Conservation (phyloP, 2,797 vertebrate species). For the Sebastes elongatus region DNA sequence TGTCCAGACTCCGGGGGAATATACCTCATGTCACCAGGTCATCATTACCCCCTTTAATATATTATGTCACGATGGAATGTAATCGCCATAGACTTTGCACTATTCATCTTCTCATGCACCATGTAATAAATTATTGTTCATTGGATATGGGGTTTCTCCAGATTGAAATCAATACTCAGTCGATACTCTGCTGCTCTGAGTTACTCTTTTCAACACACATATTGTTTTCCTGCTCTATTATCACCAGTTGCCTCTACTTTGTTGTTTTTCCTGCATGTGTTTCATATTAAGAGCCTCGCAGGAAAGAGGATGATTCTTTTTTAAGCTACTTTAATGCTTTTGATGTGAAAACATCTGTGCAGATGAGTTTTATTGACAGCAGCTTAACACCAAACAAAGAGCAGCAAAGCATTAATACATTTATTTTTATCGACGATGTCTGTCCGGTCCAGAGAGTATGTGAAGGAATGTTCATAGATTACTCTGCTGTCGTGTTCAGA, state of each 20-base stretch:
- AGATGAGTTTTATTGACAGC: too few species aligned
- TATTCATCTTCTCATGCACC: too few species aligned
- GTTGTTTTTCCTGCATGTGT: not conserved
- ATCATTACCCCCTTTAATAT: too few species aligned
- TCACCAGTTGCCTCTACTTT: not conserved
- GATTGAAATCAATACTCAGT: not conserved
- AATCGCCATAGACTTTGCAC: too few species aligned
- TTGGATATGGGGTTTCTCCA: too few species aligned
- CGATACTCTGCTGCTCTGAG: not conserved
- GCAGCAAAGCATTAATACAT: not conserved
- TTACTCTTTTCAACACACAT: not conserved
- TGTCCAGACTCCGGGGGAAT: too few species aligned
- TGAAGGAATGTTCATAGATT: not conserved
- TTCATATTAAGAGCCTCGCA: not conserved
- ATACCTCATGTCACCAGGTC: too few species aligned
- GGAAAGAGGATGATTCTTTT: not conserved
- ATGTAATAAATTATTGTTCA: too few species aligned
- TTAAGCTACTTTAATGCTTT: not conserved
- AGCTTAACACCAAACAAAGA: not conserved
- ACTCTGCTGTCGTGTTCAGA: not conserved
- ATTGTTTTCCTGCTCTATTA: not conserved
- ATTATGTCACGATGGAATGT: too few species aligned
- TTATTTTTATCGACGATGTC: not conserved
- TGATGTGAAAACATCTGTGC: not conserved
- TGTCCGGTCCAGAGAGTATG: not conserved